A percentile compares a stretch with the other conserved stretches of the same genome.
phyloP scores from a whole-genome alignment of 2,888 invertebrate genomes.

The Drosophila eohydei region DNA sequence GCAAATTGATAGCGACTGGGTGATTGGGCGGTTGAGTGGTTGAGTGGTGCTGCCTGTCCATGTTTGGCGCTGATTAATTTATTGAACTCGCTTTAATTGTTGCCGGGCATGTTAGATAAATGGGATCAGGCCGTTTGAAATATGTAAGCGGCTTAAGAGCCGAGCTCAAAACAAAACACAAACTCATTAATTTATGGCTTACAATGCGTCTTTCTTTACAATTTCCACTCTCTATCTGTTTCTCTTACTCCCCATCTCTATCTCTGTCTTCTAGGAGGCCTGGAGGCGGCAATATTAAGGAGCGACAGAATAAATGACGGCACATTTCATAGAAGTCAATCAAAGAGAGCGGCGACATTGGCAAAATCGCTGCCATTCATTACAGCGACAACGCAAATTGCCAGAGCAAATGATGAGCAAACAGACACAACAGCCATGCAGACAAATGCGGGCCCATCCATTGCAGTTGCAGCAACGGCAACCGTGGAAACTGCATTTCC shows the following conservation, averaged over 20 bases:
- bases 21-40: neutral
- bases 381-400: constrained; percentile 61
- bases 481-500: constrained; percentile 34
- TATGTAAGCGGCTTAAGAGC: constrained; percentile 60
- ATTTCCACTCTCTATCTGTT: constrained; percentile 12
- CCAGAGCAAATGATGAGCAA: constrained; percentile 47
- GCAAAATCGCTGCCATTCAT: constrained; percentile 68
- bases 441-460: constrained; percentile 37
- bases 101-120: constrained; percentile 68
- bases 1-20: constrained; percentile 5
- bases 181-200: constrained; percentile 70
- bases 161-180: constrained; percentile 56
- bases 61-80: constrained; percentile 64
- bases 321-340: constrained; percentile 78
- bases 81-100: constrained; percentile 78
- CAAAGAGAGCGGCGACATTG: constrained; percentile 62
- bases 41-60: constrained; percentile 14
- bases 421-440: constrained; percentile 25
- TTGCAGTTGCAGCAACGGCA: constrained; percentile 31
- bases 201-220: constrained; percentile 33
- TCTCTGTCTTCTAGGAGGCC: neutral
- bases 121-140: constrained; percentile 69
- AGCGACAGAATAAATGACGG: constrained; percentile 75
- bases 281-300: constrained; percentile 63
- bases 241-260: neutral